These are phyloP conservation scores for Pseudomyrmex dendroicus DNA, from an alignment of 1,140 invertebrate genomes.

Conservation along the genomic window DNA sequence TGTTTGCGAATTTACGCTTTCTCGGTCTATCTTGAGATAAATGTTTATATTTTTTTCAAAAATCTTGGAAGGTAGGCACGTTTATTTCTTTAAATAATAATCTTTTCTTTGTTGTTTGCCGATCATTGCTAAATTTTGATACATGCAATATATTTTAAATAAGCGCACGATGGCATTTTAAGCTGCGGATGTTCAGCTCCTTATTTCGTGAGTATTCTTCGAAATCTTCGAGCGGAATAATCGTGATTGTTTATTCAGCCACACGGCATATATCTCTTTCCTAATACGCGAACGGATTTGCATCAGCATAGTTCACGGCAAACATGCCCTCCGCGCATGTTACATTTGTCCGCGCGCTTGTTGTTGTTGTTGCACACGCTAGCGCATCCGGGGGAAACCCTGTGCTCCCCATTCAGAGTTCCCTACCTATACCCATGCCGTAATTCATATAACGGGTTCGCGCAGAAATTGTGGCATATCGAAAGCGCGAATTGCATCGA, in stretches of 20 bases:
- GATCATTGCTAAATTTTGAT: too few species aligned
- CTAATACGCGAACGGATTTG: conserved; percentile 6
- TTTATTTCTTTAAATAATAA: too few species aligned
- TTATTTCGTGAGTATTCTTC: too few species aligned
- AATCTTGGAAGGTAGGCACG: too few species aligned
- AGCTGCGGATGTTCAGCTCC: too few species aligned
- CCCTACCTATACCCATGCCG: conserved; percentile 39
- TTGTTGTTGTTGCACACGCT: conserved; percentile 18
- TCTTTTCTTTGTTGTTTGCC: too few species aligned
- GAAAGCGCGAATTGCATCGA: conserved; percentile 64
- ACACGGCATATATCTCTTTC: not conserved
- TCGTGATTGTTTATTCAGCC: conserved; percentile 20
- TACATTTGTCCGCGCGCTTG: conserved; percentile 66
- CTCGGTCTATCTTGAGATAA: too few species aligned
- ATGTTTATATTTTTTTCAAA: too few species aligned
- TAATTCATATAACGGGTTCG: conserved; percentile 48
- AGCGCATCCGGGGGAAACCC: conserved; percentile 34
- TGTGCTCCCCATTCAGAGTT: conserved; percentile 41
- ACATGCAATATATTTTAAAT: too few species aligned
- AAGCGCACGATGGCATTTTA: too few species aligned
- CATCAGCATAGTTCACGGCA: conserved; percentile 32
- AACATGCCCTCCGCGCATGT: conserved; percentile 69
- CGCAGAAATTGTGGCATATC: conserved; percentile 66
- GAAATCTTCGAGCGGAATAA: not conserved
- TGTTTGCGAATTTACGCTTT: conserved; percentile 50